phyloP scores from a whole-genome alignment of 2,797 vertebrate genomes.

The Neosilurus mollespiculum region DNA sequence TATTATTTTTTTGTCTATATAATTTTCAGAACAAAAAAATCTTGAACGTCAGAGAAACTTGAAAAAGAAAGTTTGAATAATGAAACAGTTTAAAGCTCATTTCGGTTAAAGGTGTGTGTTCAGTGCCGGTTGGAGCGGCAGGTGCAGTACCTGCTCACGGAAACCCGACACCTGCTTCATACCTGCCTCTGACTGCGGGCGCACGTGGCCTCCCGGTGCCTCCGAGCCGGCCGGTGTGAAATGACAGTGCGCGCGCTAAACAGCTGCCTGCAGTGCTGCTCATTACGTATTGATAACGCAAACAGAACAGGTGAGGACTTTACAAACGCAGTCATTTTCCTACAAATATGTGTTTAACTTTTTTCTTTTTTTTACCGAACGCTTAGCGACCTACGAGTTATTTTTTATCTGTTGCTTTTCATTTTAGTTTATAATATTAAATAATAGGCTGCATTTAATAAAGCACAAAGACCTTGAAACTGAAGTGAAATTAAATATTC shows the following conservation, averaged over 20 bases:
- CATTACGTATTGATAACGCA: slow-evolving; percentile 81
- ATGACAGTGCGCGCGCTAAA: slow-evolving; percentile 73
- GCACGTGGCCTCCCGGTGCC: slow-evolving; percentile 22
- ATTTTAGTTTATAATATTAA: neutral
- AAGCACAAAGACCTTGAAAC: neutral
- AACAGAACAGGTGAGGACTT: neutral
- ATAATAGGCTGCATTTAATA: neutral
- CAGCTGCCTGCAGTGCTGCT: slow-evolving; percentile 82
- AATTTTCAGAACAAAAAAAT: neutral
- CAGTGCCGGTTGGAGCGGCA: slow-evolving; percentile 45
- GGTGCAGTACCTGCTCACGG: slow-evolving; percentile 66
- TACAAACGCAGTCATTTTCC: too few relatives aligned
- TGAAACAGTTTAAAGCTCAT: neutral
- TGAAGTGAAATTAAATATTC: neutral
- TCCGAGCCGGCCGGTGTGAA: slow-evolving; percentile 64
- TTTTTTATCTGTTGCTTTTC: neutral
- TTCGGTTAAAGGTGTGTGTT: slow-evolving; percentile 66
- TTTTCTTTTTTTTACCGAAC: too few relatives aligned
- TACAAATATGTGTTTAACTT: neutral
- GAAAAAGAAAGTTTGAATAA: neutral
- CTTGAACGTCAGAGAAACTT: neutral
- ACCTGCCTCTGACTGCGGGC: neutral
- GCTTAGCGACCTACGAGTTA: neutral
- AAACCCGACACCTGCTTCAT: slow-evolving; percentile 63
- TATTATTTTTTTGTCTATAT: neutral